phyloP scores from a whole-genome alignment of 2,888 invertebrate species.

The Catocala sponsa region DNA sequence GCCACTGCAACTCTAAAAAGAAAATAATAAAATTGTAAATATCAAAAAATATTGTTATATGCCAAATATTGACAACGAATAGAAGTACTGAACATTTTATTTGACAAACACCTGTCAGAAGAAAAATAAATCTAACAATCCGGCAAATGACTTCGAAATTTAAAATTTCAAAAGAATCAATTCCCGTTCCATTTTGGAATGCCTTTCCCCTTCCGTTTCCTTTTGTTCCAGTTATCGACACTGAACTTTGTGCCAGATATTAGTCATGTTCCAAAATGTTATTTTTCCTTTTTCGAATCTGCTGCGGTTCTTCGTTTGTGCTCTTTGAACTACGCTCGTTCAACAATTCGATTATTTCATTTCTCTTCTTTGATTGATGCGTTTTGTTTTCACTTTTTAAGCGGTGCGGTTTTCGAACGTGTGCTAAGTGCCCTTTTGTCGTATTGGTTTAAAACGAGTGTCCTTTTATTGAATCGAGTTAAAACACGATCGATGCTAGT shows the following conservation, averaged over 20 bases:
- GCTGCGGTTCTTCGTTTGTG: constrained; percentile 81
- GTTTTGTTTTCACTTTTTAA: constrained; percentile 73
- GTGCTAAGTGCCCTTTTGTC: constrained; percentile 74
- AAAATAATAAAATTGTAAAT: no score
- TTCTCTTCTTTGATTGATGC: constrained; percentile 86
- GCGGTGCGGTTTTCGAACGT: constrained; percentile 70
- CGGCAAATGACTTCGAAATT: constrained; percentile 44
- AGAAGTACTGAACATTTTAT: neutral
- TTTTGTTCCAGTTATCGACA: constrained; percentile 81
- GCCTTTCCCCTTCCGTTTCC: constrained; percentile 69
- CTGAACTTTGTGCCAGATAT: constrained; percentile 82
- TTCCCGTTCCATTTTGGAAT: constrained; percentile 69
- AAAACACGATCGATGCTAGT: constrained; percentile 18
- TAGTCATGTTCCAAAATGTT: constrained; percentile 71
- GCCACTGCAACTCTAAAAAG: no score
- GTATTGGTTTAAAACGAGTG: constrained; percentile 55
- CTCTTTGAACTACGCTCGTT: constrained; percentile 84
- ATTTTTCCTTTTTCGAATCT: constrained; percentile 71
- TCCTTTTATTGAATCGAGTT: constrained; percentile 49
- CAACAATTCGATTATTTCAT: constrained; percentile 84
- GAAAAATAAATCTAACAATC: constrained; percentile 21
- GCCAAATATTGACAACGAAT: no score
- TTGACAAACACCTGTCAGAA: constrained; percentile 18
- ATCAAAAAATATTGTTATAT: no score
- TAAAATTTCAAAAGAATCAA: constrained; percentile 50